phyloP scores from a whole-genome alignment of 2,797 vertebrate genomes.

The Mallotus villosus region DNA sequence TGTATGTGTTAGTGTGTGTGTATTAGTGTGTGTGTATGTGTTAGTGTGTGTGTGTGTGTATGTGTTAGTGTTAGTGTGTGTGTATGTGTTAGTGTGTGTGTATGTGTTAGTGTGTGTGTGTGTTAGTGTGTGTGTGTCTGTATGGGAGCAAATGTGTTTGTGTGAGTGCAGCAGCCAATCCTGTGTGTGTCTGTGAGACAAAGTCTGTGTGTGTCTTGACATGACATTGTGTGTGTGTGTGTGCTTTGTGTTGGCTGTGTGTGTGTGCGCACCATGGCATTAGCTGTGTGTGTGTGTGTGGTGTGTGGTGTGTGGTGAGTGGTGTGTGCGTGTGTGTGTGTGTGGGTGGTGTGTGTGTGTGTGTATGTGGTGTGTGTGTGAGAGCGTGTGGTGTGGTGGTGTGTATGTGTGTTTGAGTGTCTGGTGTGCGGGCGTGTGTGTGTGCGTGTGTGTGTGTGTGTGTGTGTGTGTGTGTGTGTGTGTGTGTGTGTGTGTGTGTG shows the following conservation, averaged over 20 bases:
- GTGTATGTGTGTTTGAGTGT: neutral
- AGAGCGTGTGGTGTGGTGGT: slow-evolving; percentile 43
- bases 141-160: neutral
- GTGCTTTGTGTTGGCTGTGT: neutral
- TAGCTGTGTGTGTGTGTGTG: neutral
- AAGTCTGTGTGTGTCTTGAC: neutral
- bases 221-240: neutral
- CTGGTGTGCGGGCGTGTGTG: slow-evolving; percentile 10
- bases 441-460: neutral
- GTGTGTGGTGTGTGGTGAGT: slow-evolving; percentile 1
- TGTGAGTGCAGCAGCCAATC: neutral
- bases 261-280: neutral
- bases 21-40: slow-evolving; percentile 21
- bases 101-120: neutral
- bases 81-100: slow-evolving; percentile 9
- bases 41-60: slow-evolving; percentile 13
- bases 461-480: slow-evolving; percentile 33
- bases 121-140: neutral
- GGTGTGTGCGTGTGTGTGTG: slow-evolving; percentile 42
- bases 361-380: slow-evolving; percentile 26
- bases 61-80: neutral
- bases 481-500: slow-evolving; percentile 38
- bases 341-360: slow-evolving; percentile 32
- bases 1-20: neutral
- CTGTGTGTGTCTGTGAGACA: neutral